Percentiles rank a stretch among this genome's conserved stretches.
Conservation (phyloP, 2,888 invertebrate species). For the Apodemia hepburni region DNA sequence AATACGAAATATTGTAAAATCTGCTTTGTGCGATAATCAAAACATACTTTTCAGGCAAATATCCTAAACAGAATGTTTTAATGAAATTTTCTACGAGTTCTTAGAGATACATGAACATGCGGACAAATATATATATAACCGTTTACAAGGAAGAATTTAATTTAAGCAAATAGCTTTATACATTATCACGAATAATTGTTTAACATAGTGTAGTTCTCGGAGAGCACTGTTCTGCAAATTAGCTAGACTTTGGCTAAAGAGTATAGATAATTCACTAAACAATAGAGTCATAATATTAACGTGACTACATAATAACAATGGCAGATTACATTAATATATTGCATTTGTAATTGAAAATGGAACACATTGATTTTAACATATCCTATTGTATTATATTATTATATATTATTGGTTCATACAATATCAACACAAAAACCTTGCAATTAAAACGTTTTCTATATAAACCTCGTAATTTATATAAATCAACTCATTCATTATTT, state of each 20-base stretch:
- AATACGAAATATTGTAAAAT: constrained; percentile 4
- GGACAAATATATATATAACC: constrained; percentile 2
- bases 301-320: constrained; percentile 48
- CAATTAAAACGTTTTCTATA: too few species aligned
- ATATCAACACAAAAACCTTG: too few species aligned
- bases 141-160: constrained; percentile 12
- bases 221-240: constrained; percentile 35
- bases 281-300: constrained; percentile 29
- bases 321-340: constrained; percentile 52
- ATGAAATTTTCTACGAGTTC: not conserved
- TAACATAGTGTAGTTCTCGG: constrained; percentile 24
- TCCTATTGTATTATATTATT: constrained; percentile 17
- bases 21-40: constrained; percentile 1
- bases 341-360: constrained; percentile 57
- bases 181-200: not conserved
- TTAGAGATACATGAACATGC: not conserved
- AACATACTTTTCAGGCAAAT: not conserved
- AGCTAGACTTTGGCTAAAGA: constrained; percentile 42
- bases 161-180: constrained; percentile 1
- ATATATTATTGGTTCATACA: not conserved
- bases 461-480: too few species aligned
- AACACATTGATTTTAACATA: constrained; percentile 57
- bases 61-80: not conserved
- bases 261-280: constrained; percentile 33
- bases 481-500: too few species aligned